Base-by-base conservation (phyloP, 2,113 vertebrate species). In the Cebus imitator region DNA sequence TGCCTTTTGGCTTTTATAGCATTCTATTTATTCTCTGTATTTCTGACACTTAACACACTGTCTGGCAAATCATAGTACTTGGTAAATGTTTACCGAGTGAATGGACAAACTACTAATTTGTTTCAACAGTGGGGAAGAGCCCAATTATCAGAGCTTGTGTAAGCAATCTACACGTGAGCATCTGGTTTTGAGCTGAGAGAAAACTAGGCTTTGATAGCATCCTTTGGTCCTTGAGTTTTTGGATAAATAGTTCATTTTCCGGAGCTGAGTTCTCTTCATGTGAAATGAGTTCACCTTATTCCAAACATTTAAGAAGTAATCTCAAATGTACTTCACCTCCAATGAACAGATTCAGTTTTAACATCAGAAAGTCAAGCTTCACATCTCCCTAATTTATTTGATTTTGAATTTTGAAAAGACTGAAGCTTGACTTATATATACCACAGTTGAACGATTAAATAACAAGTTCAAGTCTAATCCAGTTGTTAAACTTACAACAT, bases 21-120 rank as follows among this genome's bases (percentile, higher is more conserved):
- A 58, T 68, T 91, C 61, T 30, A 18, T 92, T 95, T 88, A 68
- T 66, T 96, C 72, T 93, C 40, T 73, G 45, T 68, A 35, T 40
- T 96, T 95, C 79, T 87, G 79, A 25, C 80, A 79, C 66, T 93
- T 90, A 79, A 50, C 82, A 89, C 14, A 79, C 55, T 93, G 32
- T 21, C 27, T 76, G n/a, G 45, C 72, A 91, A 91, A 27, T 93
- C 93, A 40, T 57, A 70, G 27, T 50, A 93, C 78, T 97, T 58
- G 75, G 35, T 83, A 45, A 97, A 93, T 94, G 48, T 89, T 93
- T 86, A 72, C 82, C 86, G 55, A 97, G n/a, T 73, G 72, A 88
- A 83, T 30, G 32, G 11, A 80, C 50, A 61, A 83, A 86, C 72
- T 94, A 45, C 72, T 86, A 73, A 88, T 20, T 95, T 95, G 90